A percentile compares a stretch with the other conserved stretches of the same genome.
These are phyloP conservation scores for Melipona quadrifasciata DNA, from an alignment of 1,140 invertebrate genomes.

Conservation along the genomic window DNA sequence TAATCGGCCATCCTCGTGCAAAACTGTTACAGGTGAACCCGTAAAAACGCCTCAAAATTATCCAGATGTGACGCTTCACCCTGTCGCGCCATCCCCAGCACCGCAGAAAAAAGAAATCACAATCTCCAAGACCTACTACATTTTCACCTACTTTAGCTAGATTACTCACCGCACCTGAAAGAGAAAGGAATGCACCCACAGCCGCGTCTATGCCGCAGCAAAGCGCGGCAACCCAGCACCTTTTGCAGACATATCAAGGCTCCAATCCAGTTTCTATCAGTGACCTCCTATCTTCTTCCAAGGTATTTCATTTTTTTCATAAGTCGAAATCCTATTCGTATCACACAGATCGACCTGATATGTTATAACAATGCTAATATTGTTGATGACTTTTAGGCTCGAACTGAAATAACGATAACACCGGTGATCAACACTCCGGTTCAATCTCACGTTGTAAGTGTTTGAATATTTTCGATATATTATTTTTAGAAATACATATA, in stretches of 20 bases:
- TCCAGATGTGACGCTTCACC: conserved; percentile 89
- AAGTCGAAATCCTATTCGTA: neutral
- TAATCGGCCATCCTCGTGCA: neutral
- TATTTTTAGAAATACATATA: neutral
- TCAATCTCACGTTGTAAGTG: conserved; percentile 77
- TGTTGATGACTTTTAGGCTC: conserved; percentile 68
- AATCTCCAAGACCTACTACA: conserved; percentile 81
- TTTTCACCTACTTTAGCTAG: conserved; percentile 91
- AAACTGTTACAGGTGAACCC: conserved; percentile 72
- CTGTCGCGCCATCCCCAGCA: conserved; percentile 82
- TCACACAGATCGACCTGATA: neutral
- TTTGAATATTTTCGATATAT: neutral
- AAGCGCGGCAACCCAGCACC: conserved; percentile 72
- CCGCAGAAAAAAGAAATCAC: conserved; percentile 83
- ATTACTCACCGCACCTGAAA: conserved; percentile 87
- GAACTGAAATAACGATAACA: conserved; percentile 84
- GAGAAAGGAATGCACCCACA: conserved; percentile 74
- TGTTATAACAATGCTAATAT: neutral
- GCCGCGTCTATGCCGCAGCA: conserved; percentile 68
- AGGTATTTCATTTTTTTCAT: conserved; percentile 78
- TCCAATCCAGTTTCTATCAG: conserved; percentile 82
- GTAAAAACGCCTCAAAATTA: conserved; percentile 85
- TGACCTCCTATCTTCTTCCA: conserved; percentile 84
- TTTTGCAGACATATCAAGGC: conserved; percentile 77
- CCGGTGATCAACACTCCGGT: conserved; percentile 79